phyloP scores from a whole-genome alignment of 2,113 vertebrate genomes.

The Cyprinodon variegatus region DNA sequence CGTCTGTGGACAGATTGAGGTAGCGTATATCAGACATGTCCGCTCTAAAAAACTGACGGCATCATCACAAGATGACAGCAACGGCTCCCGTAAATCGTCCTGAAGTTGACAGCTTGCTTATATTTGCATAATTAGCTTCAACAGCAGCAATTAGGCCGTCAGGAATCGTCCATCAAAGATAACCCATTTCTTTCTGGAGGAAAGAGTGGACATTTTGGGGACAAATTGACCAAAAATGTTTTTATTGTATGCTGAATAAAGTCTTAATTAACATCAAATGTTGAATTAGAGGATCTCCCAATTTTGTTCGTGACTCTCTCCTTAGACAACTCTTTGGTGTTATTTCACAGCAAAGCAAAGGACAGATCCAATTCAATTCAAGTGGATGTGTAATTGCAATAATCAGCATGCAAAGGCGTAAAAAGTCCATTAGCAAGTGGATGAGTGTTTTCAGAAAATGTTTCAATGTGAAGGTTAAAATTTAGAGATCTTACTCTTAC shows the following conservation, averaged over 20 bases:
- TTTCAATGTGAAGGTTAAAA: background rate
- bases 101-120: slow-evolving; percentile 60
- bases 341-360: background rate
- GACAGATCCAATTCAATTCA: background rate
- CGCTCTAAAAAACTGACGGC: slow-evolving; percentile 46
- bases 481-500: background rate
- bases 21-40: slow-evolving; percentile 27
- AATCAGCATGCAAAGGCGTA: background rate
- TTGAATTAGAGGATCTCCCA: slow-evolving; percentile 3
- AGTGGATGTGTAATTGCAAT: background rate
- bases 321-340: background rate
- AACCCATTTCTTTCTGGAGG: slow-evolving; percentile 43
- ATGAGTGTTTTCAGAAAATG: too few species aligned
- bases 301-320: slow-evolving; percentile 13
- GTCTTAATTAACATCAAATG: slow-evolving; percentile 14
- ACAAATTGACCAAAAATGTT: background rate
- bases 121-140: slow-evolving; percentile 67
- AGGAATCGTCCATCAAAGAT: slow-evolving; percentile 49
- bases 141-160: slow-evolving; percentile 65
- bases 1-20: slow-evolving; percentile 27
- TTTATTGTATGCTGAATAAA: slow-evolving; percentile 12
- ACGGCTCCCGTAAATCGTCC: slow-evolving; percentile 36
- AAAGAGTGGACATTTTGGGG: slow-evolving; percentile 27
- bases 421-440: background rate
- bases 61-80: slow-evolving; percentile 52